A percentile compares a stretch with the other conserved stretches of the same genome.
Conservation (phyloP, 2,113 vertebrate species). For the Scomber colias region DNA sequence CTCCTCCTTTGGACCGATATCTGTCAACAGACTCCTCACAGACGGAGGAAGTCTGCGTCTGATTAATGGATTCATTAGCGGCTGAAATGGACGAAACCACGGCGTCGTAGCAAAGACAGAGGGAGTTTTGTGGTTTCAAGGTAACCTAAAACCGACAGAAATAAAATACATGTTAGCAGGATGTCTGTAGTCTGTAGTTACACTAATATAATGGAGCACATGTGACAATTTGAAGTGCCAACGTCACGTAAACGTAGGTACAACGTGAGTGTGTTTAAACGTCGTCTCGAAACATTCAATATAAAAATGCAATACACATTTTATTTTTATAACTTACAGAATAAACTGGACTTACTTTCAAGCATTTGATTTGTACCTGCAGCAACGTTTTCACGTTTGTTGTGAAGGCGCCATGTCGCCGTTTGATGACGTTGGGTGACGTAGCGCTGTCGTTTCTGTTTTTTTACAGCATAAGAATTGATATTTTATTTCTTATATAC, state of each 20-base stretch:
- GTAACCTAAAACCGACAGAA: conserved; percentile 12
- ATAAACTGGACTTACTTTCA: conserved; percentile 7
- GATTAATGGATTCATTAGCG: conserved; percentile 74
- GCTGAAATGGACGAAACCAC: background rate
- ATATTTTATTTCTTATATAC: too few relatives aligned
- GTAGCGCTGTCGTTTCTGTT: background rate
- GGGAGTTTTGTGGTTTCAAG: background rate
- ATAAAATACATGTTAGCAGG: background rate
- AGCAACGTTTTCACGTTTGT: conserved; percentile 6
- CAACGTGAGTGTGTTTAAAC: background rate
- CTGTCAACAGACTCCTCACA: conserved; percentile 79
- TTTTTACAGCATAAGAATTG: too few relatives aligned
- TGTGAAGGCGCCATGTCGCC: conserved; percentile 8
- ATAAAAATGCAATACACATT: fast-evolving
- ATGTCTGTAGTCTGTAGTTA: background rate
- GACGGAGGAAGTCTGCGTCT: conserved; percentile 76
- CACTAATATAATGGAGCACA: too few relatives aligned
- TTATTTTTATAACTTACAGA: background rate
- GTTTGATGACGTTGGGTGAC: conserved; percentile 54
- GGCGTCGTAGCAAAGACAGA: background rate
- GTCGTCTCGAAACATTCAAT: background rate
- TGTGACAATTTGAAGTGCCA: background rate
- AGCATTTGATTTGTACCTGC: background rate
- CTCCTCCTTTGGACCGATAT: conserved; percentile 76
- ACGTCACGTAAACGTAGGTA: background rate